phyloP scores from a whole-genome alignment of 1,140 invertebrate species.

The Atta texana region DNA sequence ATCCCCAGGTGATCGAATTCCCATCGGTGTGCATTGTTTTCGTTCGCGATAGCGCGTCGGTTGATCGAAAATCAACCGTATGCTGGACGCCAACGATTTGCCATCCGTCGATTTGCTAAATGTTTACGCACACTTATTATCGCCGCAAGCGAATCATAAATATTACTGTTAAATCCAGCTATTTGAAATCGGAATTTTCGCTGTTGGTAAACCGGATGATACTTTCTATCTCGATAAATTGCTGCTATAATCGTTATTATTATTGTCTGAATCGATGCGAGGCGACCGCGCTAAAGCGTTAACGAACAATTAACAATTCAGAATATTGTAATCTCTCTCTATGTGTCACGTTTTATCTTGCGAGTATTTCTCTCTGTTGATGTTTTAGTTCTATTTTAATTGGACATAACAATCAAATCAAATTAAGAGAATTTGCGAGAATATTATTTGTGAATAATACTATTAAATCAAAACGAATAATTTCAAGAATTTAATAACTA shows the following conservation, averaged over 20 bases:
- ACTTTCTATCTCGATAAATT: constrained; percentile 56
- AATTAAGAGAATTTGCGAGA: constrained; percentile 11
- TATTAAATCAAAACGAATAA: neutral
- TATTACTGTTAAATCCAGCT: constrained; percentile 55
- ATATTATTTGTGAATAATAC: constrained; percentile 6
- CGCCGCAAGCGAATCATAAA: constrained; percentile 56
- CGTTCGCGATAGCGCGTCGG: constrained; percentile 30
- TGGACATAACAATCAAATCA: neutral
- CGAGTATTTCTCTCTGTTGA: constrained; percentile 1
- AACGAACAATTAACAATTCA: constrained; percentile 40
- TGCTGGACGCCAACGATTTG: constrained; percentile 17
- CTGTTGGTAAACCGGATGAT: constrained; percentile 44
- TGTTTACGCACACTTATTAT: constrained; percentile 58
- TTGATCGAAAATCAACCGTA: constrained; percentile 55
- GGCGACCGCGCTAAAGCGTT: neutral
- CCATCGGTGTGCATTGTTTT: constrained; percentile 51
- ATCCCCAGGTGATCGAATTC: constrained; percentile 51
- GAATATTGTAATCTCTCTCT: constrained; percentile 34
- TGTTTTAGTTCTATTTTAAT: constrained; percentile 37
- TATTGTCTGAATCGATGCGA: constrained; percentile 25
- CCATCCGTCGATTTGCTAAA: constrained; percentile 37
- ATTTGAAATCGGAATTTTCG: constrained; percentile 36
- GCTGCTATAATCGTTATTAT: constrained; percentile 48
- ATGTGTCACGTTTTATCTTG: constrained; percentile 25
- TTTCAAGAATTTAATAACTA: neutral